A percentile compares a stretch with the other conserved stretches of the same genome.
These are phyloP conservation scores for Schizopygopsis pylzovi DNA, from an alignment of 2,797 vertebrate species.

Conservation along the genomic window DNA sequence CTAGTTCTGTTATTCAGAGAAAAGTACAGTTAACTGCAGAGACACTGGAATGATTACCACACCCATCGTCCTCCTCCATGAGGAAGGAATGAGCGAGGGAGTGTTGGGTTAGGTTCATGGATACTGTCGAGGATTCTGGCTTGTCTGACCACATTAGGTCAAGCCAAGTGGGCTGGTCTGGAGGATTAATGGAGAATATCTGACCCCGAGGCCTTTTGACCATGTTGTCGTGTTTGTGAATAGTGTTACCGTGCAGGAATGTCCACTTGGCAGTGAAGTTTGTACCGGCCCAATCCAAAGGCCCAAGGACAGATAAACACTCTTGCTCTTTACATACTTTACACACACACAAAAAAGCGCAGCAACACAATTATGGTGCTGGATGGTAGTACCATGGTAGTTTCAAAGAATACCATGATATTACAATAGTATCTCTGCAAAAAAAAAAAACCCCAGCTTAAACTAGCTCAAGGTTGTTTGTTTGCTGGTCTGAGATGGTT, in stretches of 20 bases:
- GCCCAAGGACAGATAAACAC: constrained; percentile 54
- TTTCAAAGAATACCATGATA: not conserved
- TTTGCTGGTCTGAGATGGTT: not conserved
- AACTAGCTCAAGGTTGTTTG: not conserved
- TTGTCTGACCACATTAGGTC: constrained; percentile 53
- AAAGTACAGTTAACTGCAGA: constrained; percentile 25
- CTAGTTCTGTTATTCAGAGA: constrained; percentile 19
- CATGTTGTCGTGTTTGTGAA: constrained; percentile 57
- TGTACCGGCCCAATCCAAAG: constrained; percentile 22
- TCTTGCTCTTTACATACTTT: not conserved
- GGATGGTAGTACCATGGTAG: not conserved
- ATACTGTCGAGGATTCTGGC: constrained; percentile 38
- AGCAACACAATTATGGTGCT: not conserved
- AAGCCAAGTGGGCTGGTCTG: constrained; percentile 37
- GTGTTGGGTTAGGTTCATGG: constrained; percentile 37
- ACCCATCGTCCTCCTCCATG: constrained; percentile 50
- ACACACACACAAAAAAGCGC: not conserved
- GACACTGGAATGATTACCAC: constrained; percentile 51
- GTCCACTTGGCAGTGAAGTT: constrained; percentile 67
- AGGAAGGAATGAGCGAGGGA: constrained; percentile 28
- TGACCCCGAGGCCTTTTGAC: constrained; percentile 50
- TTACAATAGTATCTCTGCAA: not conserved
- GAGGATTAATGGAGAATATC: constrained; percentile 63
- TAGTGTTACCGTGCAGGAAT: constrained; percentile 69
- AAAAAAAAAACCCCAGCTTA: not conserved